A percentile compares a stretch with the other conserved stretches of the same genome.
These are phyloP conservation scores for Gandaritis pyraliata DNA, from an alignment of 2,888 invertebrate genomes.

Conservation along the genomic window DNA sequence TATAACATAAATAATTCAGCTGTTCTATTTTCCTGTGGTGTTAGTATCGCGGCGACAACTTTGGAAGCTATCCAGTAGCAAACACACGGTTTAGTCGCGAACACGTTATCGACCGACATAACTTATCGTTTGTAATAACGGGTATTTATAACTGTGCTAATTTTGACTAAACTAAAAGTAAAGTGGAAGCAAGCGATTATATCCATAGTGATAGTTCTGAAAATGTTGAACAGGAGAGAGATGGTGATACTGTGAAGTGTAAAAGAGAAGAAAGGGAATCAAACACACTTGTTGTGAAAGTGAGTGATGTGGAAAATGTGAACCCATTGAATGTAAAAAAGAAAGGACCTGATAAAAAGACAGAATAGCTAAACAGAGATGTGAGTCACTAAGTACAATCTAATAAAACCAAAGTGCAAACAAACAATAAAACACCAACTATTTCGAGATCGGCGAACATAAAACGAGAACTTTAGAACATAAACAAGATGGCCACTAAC, in stretches of 20 bases:
- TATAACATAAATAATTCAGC: background rate
- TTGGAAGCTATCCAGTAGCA: constrained; percentile 79
- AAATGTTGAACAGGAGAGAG: background rate
- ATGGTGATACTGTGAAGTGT: constrained; percentile 10
- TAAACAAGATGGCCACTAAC: constrained; percentile 78
- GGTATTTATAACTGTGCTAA: constrained; percentile 33
- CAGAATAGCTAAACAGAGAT: constrained; percentile 43
- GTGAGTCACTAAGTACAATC: constrained; percentile 59
- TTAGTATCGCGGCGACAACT: constrained; percentile 71
- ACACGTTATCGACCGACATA: constrained; percentile 55
- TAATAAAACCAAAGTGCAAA: constrained; percentile 70
- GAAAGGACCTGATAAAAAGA: constrained; percentile 32
- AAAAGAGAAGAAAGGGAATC: background rate
- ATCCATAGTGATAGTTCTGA: background rate
- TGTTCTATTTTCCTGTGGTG: constrained; percentile 16
- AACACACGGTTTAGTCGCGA: constrained; percentile 59
- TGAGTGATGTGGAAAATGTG: constrained; percentile 22
- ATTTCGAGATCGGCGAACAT: constrained; percentile 66
- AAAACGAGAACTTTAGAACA: constrained; percentile 66
- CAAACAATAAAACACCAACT: constrained; percentile 69
- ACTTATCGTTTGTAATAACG: constrained; percentile 28
- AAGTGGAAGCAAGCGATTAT: constrained; percentile 2
- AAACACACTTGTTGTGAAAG: background rate
- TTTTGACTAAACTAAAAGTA: constrained; percentile 17
- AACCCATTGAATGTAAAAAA: constrained; percentile 8